Conservation (phyloP, 2,888 invertebrate species). For the Mantis religiosa region DNA sequence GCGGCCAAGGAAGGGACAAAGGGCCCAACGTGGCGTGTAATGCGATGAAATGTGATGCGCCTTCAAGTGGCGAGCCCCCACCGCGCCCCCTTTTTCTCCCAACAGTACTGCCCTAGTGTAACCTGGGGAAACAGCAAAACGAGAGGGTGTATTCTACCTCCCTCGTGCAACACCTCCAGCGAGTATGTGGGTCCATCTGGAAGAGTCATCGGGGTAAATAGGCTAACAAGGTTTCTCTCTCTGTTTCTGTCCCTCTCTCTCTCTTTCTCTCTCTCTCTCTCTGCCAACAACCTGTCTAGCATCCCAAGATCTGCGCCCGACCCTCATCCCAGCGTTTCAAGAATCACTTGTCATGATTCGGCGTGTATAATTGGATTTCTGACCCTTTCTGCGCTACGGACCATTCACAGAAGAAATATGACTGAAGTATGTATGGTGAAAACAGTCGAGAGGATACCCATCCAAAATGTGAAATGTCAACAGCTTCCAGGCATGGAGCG, state of each 20-base stretch:
- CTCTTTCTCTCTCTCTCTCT: background rate
- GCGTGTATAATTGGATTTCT: background rate
- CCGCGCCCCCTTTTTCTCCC: background rate
- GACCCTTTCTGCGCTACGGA: background rate
- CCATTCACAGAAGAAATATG: background rate
- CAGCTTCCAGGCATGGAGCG: background rate
- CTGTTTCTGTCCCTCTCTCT: background rate
- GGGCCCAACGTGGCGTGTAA: conserved; percentile 27
- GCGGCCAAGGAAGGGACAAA: conserved; percentile 24
- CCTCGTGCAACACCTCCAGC: background rate
- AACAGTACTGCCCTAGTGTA: background rate
- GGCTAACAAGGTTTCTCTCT: background rate
- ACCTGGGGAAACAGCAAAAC: background rate
- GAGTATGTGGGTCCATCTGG: background rate
- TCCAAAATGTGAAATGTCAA: background rate
- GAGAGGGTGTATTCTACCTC: background rate
- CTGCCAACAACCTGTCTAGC: background rate
- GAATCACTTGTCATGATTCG: background rate
- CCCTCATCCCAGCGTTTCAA: background rate
- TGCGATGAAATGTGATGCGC: conserved; percentile 28
- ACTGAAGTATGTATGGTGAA: background rate
- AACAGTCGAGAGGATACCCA: background rate
- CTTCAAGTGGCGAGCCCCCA: conserved; percentile 17
- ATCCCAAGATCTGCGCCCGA: background rate
- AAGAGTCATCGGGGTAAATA: background rate